Percentiles rank a stretch among this genome's conserved stretches.
Conservation (phyloP, 2,797 vertebrate genomes). For the Rhinoraja longicauda region DNA sequence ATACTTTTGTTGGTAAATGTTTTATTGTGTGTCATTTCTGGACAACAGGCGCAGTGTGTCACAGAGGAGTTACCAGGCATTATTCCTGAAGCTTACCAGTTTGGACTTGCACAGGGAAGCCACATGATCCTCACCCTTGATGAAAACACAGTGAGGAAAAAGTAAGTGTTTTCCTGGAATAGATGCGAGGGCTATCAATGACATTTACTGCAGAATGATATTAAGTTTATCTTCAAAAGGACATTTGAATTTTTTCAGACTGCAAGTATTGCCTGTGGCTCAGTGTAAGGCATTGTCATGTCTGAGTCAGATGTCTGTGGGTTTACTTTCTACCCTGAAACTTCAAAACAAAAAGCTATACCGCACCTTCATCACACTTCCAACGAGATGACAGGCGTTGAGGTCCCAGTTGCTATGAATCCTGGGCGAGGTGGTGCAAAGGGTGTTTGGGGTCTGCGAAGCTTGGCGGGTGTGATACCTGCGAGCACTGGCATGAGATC, state of each 20-base stretch:
- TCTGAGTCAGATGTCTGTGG: too few species aligned
- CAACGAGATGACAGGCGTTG: too few species aligned
- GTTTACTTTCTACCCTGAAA: too few species aligned
- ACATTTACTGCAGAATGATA: neutral
- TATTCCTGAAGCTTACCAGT: slow-evolving; percentile 65
- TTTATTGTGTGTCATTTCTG: slow-evolving; percentile 34
- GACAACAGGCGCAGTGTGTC: slow-evolving; percentile 60
- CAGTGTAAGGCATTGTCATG: too few species aligned
- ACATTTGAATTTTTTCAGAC: neutral
- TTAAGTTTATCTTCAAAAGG: neutral
- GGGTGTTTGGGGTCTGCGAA: too few species aligned
- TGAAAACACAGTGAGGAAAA: slow-evolving; percentile 67
- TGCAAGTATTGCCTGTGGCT: too few species aligned
- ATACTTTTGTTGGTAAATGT: neutral
- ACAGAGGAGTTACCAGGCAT: slow-evolving; percentile 50
- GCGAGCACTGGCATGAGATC: too few species aligned
- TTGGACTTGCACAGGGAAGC: slow-evolving; percentile 75
- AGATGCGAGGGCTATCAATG: neutral
- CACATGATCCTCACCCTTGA: slow-evolving; percentile 75
- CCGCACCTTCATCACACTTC: too few species aligned
- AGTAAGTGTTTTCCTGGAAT: slow-evolving; percentile 56
- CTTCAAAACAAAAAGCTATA: too few species aligned
- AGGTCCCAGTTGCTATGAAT: too few species aligned
- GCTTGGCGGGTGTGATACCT: too few species aligned
- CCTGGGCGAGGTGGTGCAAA: too few species aligned